Evolutionary conservation across 2,797 vertebrate genomes (phyloP).

Genomic region (Rousettus madagascariensis): DNA sequence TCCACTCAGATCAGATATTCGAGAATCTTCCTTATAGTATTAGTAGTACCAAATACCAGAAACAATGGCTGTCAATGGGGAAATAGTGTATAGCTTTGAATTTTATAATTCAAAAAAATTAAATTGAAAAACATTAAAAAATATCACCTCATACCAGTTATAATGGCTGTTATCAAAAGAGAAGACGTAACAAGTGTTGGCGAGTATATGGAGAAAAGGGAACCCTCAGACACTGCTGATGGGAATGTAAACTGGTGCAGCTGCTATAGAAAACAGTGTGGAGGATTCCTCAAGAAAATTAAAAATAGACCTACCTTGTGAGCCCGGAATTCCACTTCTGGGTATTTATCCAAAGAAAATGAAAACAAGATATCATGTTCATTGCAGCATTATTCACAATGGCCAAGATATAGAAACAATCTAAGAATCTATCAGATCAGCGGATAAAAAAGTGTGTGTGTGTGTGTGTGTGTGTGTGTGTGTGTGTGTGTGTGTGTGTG

Average conservation of each 20-base stretch:
- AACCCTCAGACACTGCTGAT: background rate
- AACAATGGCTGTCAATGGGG: background rate
- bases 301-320: background rate
- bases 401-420: background rate
- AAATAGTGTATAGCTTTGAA: background rate
- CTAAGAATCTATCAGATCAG: background rate
- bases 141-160: background rate
- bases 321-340: background rate
- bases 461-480: background rate
- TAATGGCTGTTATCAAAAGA: background rate
- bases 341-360: background rate
- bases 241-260: background rate
- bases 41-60: background rate
- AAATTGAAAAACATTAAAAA: background rate
- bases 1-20: background rate
- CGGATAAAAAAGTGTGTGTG: background rate
- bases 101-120: background rate
- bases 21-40: background rate
- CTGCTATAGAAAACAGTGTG: background rate
- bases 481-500: background rate
- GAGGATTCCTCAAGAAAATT: background rate
- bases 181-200: background rate
- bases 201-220: background rate
- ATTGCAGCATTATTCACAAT: background rate
- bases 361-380: background rate